Base-by-base conservation (phyloP, 2,113 vertebrate genomes). In the Limnothrissa miodon region DNA sequence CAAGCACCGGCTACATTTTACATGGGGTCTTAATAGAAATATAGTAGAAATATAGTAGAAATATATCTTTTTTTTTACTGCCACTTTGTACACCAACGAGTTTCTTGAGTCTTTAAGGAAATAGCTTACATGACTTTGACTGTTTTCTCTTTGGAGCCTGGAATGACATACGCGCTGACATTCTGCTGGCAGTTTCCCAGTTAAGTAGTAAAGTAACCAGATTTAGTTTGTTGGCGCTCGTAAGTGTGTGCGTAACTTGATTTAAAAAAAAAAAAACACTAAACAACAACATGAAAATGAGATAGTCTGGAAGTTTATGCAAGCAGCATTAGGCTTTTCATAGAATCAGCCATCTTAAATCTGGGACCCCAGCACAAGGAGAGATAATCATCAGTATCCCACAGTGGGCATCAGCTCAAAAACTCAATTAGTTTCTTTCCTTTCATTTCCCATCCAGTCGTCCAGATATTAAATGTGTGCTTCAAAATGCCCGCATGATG, bases 291-390 rank as follows among this genome's bases (percentile, higher is more conserved):
- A 36, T 10, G 23, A 2, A 56, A 21, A 56, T 23, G 23, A 66
- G 59, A 66, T 66, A n/a, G 29, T 29, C 29, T 25, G 25, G 10
- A 6, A 10, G 66, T 39, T 39, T 39, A 33, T 36, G 66, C 66
- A 74, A 74, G 66, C 66, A 33, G 66, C 15, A 36, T 74, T 74
- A 74, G 36, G 66, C 29, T 13, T 74, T 74, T 74, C 66, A 74
- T 74, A n/a, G n/a, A 62, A 62, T 74, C 66, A 17, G 19, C 66
- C 1, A 36, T 74, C 66, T 74, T 74, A 74, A 74, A 74, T 74
- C 66, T 39, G 66, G 10, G 33, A 36, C 33, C 13, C 29, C 9
- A 36, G 11, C 66, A 74, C 13, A 74, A 36, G 36, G 13, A 74
- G 29, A 36, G 25, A 74, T 74, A 36, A 33, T 74, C 29, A 33